These are phyloP conservation scores for Chionoecetes opilio DNA, from an alignment of 1,140 invertebrate genomes.

Conservation along the genomic window DNA sequence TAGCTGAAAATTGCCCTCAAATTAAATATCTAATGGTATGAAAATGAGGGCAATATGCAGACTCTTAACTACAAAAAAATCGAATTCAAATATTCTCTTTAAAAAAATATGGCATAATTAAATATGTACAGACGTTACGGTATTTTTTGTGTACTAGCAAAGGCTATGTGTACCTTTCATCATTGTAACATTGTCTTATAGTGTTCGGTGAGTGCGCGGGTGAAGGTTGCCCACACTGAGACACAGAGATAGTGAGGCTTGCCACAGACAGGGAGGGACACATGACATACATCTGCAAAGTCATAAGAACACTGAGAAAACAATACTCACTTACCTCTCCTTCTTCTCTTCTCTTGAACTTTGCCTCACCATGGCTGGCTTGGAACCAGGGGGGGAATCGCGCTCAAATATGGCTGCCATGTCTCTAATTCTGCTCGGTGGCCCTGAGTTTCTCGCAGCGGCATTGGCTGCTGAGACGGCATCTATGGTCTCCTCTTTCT, in stretches of 20 bases:
- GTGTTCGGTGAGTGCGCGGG: no score
- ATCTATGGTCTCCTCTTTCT: constrained; percentile 37
- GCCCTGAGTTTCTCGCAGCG: constrained; percentile 66
- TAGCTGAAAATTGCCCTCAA: no score
- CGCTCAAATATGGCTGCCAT: constrained; percentile 81
- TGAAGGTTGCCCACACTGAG: no score
- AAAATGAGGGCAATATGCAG: neutral
- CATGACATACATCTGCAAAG: neutral
- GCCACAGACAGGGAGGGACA: neutral
- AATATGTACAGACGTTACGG: neutral
- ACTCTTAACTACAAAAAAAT: neutral
- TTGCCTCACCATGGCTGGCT: constrained; percentile 73
- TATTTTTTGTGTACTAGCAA: no score
- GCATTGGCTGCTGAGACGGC: constrained; percentile 54
- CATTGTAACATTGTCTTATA: no score
- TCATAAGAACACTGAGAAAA: neutral
- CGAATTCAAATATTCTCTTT: neutral
- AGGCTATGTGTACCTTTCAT: no score
- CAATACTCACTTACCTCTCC: constrained; percentile 68
- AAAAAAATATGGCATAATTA: neutral
- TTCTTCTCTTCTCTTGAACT: constrained; percentile 78
- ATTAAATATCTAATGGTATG: no score
- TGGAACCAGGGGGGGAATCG: constrained; percentile 71
- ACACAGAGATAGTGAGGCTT: neutral
- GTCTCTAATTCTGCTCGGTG: constrained; percentile 78